Conservation (phyloP, 2,797 vertebrate genomes). For the Gadopsis bispinosus region DNA sequence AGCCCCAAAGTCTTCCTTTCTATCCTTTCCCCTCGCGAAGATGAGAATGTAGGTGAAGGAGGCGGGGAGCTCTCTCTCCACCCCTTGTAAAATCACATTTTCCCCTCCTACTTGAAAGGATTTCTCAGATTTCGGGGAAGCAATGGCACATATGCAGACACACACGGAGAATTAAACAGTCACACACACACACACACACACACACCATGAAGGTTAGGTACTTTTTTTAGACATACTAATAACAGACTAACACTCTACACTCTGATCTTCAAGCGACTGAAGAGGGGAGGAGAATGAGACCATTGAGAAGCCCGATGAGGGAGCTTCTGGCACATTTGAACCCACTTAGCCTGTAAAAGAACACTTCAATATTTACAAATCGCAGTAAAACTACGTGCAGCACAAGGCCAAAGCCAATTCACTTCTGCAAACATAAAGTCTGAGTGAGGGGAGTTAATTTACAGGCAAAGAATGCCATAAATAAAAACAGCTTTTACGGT, state of each 20-base stretch:
- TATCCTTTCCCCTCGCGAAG: conserved; percentile 33
- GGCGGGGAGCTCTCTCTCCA: conserved; percentile 30
- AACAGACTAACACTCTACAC: conserved; percentile 75
- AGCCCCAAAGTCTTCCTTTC: conserved; percentile 16
- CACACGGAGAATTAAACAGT: conserved; percentile 29
- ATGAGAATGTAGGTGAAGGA: conserved; percentile 53
- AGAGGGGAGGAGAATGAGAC: conserved; percentile 59
- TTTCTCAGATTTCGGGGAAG: conserved; percentile 70
- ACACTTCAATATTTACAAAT: conserved; percentile 79
- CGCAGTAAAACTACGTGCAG: conserved; percentile 62
- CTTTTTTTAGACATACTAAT: conserved; percentile 78
- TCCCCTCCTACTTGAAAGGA: conserved; percentile 72
- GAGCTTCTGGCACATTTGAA: conserved; percentile 72
- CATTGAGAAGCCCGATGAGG: conserved; percentile 54
- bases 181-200: conserved; percentile 25
- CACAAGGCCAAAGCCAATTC: conserved; percentile 41
- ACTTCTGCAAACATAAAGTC: conserved; percentile 53
- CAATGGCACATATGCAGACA: conserved; percentile 31
- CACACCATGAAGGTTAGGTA: conserved; percentile 64
- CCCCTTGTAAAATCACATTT: conserved; percentile 68
- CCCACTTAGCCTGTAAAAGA: conserved; percentile 73
- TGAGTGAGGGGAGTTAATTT: conserved; percentile 68
- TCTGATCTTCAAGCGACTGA: conserved; percentile 76
- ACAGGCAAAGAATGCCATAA: conserved; percentile 64
- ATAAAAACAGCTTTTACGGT: conserved; percentile 75